Evolutionary conservation across 2,888 invertebrate genomes (phyloP), one percentile per base, ranked within the genome.

Genomic region (Heliconius ethilla): DNA sequence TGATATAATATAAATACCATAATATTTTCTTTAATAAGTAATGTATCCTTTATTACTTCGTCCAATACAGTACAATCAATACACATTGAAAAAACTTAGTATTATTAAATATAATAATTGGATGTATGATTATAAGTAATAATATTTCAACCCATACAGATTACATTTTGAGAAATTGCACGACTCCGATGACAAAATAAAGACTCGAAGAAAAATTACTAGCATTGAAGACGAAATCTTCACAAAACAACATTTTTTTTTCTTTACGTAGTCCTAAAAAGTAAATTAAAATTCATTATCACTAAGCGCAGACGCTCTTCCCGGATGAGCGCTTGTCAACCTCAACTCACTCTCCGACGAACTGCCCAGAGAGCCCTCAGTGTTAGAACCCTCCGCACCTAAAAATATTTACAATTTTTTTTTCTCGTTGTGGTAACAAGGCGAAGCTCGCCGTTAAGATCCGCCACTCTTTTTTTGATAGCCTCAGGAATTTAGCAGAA

Each of bases 261-360:
- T 67, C 10, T n/a, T n/a, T 67, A n/a, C 37, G 15, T 67, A 67
- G 3, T 9, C 22, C 15, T 18, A 59, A 10, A n/a, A 59, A n/a
- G n/a, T 27, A 33, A 18, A 40, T 65, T 86, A 95, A 87, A 95
- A 95, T 84, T 95, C 95, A 80, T 95, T 94, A 85, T 95, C 95
- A 84, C 93, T 94, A 82, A 92, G 91, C 59, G 87, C 89, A 75
- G 92, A 88, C 70, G 82, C 77, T 22, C 89, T 85, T 22, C 89
- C 90, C 40, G 88, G 89, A 75, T 89, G 87, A 25, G 90, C 90
- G 83, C 91, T 90, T 40, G 85, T 83, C 40, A 92, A 86, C 1
- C 92, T 87, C 83, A 93, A 88, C 86, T 94, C 94, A 82, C 93
- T 94, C 86, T 93, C 94, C 7, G 93, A 92, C 1, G 94, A 94